A percentile compares a stretch with the other conserved stretches of the same genome.
Conservation (phyloP, 2,113 vertebrate species). For the Kobus ellipsiprymnus region DNA sequence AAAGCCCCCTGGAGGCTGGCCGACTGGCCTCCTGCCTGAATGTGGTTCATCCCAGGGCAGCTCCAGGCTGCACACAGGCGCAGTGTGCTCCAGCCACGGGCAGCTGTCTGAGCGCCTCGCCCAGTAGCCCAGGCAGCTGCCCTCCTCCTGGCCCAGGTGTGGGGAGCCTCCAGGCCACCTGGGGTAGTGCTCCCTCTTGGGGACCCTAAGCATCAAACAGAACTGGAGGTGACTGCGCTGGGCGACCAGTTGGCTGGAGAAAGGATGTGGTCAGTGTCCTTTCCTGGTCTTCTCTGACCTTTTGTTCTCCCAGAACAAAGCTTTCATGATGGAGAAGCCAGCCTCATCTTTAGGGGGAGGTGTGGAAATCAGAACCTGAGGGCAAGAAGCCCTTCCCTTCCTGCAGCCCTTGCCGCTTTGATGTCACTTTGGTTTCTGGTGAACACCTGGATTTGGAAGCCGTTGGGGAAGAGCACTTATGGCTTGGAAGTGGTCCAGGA, state of each 20-base stretch:
- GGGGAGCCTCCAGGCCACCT: background rate
- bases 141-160: background rate
- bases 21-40: slow-evolving; percentile 5
- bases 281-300: background rate
- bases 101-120: background rate
- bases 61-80: background rate
- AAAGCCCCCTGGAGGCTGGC: slow-evolving; percentile 3
- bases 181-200: background rate
- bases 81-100: background rate
- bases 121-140: background rate
- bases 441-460: background rate
- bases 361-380: background rate
- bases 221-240: background rate
- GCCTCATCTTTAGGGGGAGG: background rate
- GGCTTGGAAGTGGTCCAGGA: background rate
- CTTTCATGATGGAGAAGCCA: background rate
- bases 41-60: background rate
- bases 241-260: background rate
- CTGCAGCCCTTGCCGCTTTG: no score
- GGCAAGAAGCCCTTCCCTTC: background rate
- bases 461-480: background rate
- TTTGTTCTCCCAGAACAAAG: background rate
- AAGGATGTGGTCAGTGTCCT: background rate
- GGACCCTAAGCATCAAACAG: background rate
- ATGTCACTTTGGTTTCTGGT: background rate